Conservation (phyloP, 2,113 vertebrate genomes). For the Sorex araneus region DNA sequence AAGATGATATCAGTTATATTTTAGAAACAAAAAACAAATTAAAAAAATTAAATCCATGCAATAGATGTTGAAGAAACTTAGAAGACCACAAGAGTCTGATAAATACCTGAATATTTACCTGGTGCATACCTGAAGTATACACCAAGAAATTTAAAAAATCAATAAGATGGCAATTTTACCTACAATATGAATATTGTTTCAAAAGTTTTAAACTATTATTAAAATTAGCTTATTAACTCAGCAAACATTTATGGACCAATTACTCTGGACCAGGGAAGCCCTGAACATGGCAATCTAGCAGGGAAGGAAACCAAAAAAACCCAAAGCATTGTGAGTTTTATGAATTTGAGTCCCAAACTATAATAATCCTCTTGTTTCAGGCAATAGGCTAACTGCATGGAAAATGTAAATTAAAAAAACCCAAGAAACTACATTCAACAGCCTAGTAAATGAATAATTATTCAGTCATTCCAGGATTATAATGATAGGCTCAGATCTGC, state of each 20-base stretch:
- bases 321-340: neutral
- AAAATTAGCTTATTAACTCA: constrained; percentile 9
- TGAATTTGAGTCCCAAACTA: neutral
- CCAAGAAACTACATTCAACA: neutral
- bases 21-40: constrained; percentile 58
- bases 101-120: neutral
- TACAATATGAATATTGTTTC: constrained; percentile 12
- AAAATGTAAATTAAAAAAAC: neutral
- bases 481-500: neutral
- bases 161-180: constrained; percentile 17
- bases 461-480: neutral
- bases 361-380: neutral
- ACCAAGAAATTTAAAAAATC: constrained; percentile 26
- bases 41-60: constrained; percentile 30
- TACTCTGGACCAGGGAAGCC: neutral
- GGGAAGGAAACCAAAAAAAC: neutral
- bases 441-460: neutral
- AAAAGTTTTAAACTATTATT: constrained; percentile 35
- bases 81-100: neutral
- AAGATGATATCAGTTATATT: constrained; percentile 32
- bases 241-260: constrained; percentile 1
- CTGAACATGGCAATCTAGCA: neutral
- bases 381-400: neutral
- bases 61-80: constrained; percentile 41
- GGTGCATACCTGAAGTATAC: too few species aligned